phyloP scores from a whole-genome alignment of 2,797 vertebrate genomes.

The Babyrousa celebensis region DNA sequence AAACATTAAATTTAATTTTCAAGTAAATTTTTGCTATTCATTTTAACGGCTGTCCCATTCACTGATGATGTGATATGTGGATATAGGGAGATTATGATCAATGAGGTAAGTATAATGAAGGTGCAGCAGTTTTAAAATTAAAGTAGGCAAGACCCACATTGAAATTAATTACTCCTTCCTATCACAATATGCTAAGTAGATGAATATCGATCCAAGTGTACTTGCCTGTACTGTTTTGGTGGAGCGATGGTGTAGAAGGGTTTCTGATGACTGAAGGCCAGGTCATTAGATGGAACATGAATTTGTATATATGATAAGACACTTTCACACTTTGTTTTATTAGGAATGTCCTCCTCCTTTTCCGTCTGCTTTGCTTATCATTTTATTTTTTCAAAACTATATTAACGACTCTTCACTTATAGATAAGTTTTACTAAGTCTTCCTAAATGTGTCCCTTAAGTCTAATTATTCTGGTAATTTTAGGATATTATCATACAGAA shows the following conservation, averaged over 20 bases:
- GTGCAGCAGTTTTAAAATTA: conserved; percentile 33
- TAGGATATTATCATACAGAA: not conserved
- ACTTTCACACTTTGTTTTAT: not conserved
- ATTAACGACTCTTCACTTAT: not conserved
- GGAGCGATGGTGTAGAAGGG: not conserved
- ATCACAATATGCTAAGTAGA: conserved; percentile 31
- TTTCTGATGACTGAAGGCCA: not conserved
- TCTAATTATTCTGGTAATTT: not conserved
- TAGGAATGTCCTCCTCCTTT: not conserved
- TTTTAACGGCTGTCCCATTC: conserved; percentile 51
- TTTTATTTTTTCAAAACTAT: not conserved
- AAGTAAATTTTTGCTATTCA: not conserved
- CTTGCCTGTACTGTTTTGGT: not conserved
- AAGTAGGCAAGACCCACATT: not conserved
- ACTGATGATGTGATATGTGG: not conserved
- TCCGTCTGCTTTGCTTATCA: not conserved
- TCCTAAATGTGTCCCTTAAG: not conserved
- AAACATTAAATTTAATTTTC: not conserved
- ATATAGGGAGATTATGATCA: conserved; percentile 1
- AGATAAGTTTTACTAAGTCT: not conserved
- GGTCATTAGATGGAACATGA: not conserved
- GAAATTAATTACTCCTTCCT: conserved; percentile 34
- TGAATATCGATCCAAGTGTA: not conserved
- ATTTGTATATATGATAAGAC: not conserved
- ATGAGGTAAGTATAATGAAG: conserved; percentile 32